Conservation (phyloP, 2,888 invertebrate species). For the Syritta pipiens region DNA sequence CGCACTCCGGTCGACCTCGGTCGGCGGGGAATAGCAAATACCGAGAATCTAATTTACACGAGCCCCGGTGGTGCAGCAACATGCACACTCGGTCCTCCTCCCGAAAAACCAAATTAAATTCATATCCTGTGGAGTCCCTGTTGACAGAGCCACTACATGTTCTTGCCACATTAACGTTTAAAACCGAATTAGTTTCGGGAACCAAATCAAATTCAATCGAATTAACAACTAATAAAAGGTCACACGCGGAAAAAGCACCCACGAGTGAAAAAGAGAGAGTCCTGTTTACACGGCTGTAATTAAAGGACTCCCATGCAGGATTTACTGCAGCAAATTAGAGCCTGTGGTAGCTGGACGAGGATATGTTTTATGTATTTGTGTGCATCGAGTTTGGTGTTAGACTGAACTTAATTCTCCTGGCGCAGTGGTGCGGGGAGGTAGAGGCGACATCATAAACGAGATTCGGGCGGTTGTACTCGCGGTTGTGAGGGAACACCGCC, state of each 20-base stretch:
- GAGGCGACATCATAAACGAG: slow-evolving; percentile 52
- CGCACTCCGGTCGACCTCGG: slow-evolving; percentile 9
- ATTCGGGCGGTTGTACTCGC: slow-evolving; percentile 23
- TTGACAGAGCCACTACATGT: slow-evolving; percentile 42
- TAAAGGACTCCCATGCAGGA: slow-evolving; percentile 41
- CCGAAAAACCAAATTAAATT: slow-evolving; percentile 52
- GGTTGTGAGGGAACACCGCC: neutral
- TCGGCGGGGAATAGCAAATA: slow-evolving; percentile 1
- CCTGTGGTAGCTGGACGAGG: slow-evolving; percentile 15
- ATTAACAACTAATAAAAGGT: slow-evolving; percentile 65
- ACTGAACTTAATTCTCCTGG: neutral
- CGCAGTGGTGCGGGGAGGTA: neutral
- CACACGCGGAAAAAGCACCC: too few relatives aligned
- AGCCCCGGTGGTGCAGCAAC: too few relatives aligned
- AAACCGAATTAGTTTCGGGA: slow-evolving; percentile 57
- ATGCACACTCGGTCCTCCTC: slow-evolving; percentile 6
- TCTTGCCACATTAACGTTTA: slow-evolving; percentile 62
- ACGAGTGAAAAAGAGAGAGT: too few relatives aligned
- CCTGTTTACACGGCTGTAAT: slow-evolving; percentile 32
- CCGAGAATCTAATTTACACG: slow-evolving; percentile 48
- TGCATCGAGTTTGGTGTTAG: slow-evolving; percentile 4
- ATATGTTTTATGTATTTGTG: slow-evolving; percentile 11
- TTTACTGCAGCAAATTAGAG: slow-evolving; percentile 32
- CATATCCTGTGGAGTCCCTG: slow-evolving; percentile 49
- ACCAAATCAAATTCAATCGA: slow-evolving; percentile 67